phyloP scores from a whole-genome alignment of 2,113 vertebrate genomes.

The Polypterus senegalus region DNA sequence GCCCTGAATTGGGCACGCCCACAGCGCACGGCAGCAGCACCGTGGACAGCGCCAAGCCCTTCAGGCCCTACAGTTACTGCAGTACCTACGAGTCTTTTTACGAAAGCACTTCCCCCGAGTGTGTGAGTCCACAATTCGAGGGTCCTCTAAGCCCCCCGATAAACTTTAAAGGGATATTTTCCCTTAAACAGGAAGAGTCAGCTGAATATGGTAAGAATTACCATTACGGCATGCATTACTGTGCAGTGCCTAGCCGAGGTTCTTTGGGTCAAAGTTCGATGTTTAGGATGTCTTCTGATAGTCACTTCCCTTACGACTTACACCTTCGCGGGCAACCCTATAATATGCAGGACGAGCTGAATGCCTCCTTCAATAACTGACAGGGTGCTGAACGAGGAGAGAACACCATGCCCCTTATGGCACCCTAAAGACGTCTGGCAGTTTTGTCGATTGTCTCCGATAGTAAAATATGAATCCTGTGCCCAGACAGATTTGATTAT shows the following conservation, averaged over 20 bases:
- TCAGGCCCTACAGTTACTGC: slow-evolving; percentile 87
- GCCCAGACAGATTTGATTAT: too few species aligned
- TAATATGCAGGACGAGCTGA: slow-evolving; percentile 90
- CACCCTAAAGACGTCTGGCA: too few species aligned
- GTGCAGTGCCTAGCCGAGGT: slow-evolving; percentile 79
- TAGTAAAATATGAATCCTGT: too few species aligned
- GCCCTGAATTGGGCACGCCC: slow-evolving; percentile 73
- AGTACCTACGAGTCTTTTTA: slow-evolving; percentile 86
- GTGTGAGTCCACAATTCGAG: slow-evolving; percentile 84
- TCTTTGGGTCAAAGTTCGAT: slow-evolving; percentile 83
- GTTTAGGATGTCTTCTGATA: slow-evolving; percentile 90
- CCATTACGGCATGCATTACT: slow-evolving; percentile 95
- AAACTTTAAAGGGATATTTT: slow-evolving; percentile 98
- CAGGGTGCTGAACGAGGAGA: slow-evolving; percentile 34
- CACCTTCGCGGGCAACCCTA: slow-evolving; percentile 92
- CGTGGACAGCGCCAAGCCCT: slow-evolving; percentile 75
- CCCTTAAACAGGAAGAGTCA: slow-evolving; percentile 90
- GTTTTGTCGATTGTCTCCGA: too few species aligned
- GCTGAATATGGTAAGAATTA: slow-evolving; percentile 88
- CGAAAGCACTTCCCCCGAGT: slow-evolving; percentile 83
- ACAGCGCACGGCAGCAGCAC: slow-evolving; percentile 67
- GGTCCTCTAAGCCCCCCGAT: slow-evolving; percentile 85
- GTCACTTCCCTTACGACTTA: slow-evolving; percentile 91
- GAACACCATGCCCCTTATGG: too few species aligned
- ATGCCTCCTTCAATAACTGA: slow-evolving; percentile 93